These are phyloP conservation scores for Chelmon rostratus DNA, from an alignment of 2,797 vertebrate species.

Conservation along the genomic window DNA sequence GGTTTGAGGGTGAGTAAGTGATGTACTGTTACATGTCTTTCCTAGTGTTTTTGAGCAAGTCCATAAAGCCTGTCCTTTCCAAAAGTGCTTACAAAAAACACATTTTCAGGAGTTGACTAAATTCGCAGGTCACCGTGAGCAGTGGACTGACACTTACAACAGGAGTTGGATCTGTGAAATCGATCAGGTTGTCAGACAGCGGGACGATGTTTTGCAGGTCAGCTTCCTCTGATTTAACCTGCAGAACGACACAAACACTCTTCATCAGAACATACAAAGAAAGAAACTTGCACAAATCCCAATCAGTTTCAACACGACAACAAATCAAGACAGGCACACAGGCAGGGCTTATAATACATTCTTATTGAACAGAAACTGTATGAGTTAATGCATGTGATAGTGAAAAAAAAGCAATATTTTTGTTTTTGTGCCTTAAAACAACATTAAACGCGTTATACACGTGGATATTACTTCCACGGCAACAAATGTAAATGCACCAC, in stretches of 20 bases:
- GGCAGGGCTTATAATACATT: not conserved
- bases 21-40: not conserved
- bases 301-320: not conserved
- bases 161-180: slow-evolving; percentile 90
- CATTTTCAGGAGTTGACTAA: not conserved
- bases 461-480: not conserved
- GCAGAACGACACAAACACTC: slow-evolving; percentile 37
- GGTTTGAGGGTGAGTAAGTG: not conserved
- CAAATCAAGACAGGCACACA: not conserved
- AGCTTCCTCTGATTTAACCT: slow-evolving; percentile 87
- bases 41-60: not conserved
- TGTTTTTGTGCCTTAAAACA: not conserved
- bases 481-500: not conserved
- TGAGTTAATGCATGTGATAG: too few relatives aligned
- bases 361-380: not conserved
- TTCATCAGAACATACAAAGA: not conserved
- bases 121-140: not conserved
- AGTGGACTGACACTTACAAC: slow-evolving; percentile 77
- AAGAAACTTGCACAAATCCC: not conserved
- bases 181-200: slow-evolving; percentile 93
- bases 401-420: too few relatives aligned
- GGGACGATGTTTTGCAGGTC: slow-evolving; percentile 82
- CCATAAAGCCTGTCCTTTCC: not conserved
- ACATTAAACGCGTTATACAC: not conserved
- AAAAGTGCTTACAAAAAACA: not conserved